Conservation (phyloP, 2,113 vertebrate species). For the Prunella fulvescens region DNA sequence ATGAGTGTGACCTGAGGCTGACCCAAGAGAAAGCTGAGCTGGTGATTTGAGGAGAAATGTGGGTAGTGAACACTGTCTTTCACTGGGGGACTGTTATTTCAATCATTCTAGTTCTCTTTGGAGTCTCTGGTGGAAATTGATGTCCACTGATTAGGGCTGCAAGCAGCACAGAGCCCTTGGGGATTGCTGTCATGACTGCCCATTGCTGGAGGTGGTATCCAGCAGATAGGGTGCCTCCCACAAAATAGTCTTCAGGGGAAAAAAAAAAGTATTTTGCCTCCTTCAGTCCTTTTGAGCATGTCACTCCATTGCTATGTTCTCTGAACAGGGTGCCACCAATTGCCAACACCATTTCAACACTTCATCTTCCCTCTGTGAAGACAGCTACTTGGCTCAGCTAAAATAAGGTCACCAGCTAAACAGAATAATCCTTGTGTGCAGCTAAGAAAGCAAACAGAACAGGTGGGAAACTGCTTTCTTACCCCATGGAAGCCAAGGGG, state of each 20-base stretch:
- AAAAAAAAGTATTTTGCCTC: not conserved
- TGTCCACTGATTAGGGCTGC: not conserved
- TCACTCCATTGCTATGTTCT: not conserved
- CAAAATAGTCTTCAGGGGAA: not conserved
- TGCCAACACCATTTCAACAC: not conserved
- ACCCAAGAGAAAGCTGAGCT: not conserved
- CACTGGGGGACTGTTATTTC: not conserved
- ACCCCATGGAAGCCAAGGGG: not conserved
- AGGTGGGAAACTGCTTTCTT: not conserved
- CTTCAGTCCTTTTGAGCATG: not conserved
- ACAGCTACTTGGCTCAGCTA: not conserved
- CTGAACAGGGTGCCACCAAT: fast-evolving
- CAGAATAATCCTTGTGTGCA: not conserved
- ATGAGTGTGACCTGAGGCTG: not conserved
- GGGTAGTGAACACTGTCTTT: not conserved
- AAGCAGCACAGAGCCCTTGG: not conserved
- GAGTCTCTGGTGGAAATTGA: not conserved
- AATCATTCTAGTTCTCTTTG: not conserved
- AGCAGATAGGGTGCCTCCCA: not conserved
- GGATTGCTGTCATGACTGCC: not conserved
- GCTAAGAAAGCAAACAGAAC: not conserved
- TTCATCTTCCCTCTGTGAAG: not conserved
- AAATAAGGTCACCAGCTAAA: not conserved
- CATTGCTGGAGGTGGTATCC: not conserved
- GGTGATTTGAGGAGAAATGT: not conserved